Conservation (phyloP, 2,113 vertebrate species). For the Odocoileus hemionus region DNA sequence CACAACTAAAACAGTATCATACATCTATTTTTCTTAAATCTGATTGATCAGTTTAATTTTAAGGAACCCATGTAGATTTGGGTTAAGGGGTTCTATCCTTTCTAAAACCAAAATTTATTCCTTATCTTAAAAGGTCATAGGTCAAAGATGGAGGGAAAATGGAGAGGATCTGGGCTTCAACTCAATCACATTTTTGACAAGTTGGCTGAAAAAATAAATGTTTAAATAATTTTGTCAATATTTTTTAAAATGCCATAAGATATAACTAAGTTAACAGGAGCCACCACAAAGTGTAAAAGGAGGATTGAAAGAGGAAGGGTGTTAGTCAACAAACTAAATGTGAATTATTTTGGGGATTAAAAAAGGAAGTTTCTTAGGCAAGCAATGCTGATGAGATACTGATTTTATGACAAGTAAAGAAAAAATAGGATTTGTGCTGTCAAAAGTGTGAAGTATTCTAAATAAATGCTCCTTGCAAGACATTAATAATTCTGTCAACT, state of each 20-base stretch:
- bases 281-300: neutral
- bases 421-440: neutral
- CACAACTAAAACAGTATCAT: neutral
- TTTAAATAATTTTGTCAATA: constrained; percentile 20
- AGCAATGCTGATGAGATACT: neutral
- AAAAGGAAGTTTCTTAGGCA: neutral
- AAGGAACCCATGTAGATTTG: neutral
- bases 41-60: neutral
- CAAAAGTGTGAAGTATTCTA: constrained; percentile 22
- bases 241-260: neutral
- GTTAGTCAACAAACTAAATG: constrained; percentile 13
- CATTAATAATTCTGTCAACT: neutral
- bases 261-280: constrained; percentile 17
- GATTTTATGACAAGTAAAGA: neutral
- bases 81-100: neutral
- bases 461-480: constrained; percentile 23
- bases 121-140: neutral
- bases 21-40: neutral
- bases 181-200: constrained; percentile 21
- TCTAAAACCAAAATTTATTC: neutral
- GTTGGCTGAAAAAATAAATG: neutral
- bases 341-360: constrained; percentile 26
- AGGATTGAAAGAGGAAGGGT: constrained; percentile 24
- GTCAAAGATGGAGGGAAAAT: neutral
- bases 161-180: neutral